These are phyloP conservation scores for Scomber colias DNA, from an alignment of 2,113 vertebrate genomes.

Conservation along the genomic window DNA sequence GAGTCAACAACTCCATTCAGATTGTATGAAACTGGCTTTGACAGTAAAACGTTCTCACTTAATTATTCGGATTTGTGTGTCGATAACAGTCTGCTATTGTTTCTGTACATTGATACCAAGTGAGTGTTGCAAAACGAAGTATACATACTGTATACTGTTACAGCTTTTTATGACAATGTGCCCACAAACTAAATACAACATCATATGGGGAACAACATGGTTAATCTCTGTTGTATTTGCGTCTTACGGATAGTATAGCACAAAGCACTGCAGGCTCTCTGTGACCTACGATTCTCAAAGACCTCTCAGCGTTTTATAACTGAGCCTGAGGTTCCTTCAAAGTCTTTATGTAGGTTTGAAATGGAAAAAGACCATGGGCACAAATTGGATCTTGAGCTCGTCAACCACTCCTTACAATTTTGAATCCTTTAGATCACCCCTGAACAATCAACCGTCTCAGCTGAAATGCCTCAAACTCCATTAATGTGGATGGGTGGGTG, in stretches of 20 bases:
- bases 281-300: constrained; percentile 31
- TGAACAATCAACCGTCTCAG: constrained; percentile 52
- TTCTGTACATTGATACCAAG: constrained; percentile 64
- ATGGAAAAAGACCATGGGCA: constrained; percentile 20
- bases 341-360: constrained; percentile 50
- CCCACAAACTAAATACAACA: constrained; percentile 68
- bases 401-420: constrained; percentile 29
- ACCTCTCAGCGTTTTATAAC: constrained; percentile 29
- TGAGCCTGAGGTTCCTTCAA: constrained; percentile 55
- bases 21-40: constrained; percentile 67
- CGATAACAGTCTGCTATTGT: constrained; percentile 40
- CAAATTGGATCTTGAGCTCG: constrained; percentile 25
- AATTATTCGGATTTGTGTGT: constrained; percentile 37
- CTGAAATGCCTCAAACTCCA: constrained; percentile 45
- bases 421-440: constrained; percentile 53
- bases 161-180: constrained; percentile 69
- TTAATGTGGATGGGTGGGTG: constrained; percentile 5
- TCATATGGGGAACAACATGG: constrained; percentile 22
- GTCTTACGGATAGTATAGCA: constrained; percentile 56
- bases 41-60: constrained; percentile 48
- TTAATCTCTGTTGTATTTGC: constrained; percentile 34
- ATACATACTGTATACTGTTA: constrained; percentile 61
- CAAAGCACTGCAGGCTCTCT: constrained; percentile 48
- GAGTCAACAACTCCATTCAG: constrained; percentile 63
- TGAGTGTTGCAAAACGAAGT: constrained; percentile 59